phyloP scores from a whole-genome alignment of 1,140 invertebrate species.

The Scaptomyza montana region DNA sequence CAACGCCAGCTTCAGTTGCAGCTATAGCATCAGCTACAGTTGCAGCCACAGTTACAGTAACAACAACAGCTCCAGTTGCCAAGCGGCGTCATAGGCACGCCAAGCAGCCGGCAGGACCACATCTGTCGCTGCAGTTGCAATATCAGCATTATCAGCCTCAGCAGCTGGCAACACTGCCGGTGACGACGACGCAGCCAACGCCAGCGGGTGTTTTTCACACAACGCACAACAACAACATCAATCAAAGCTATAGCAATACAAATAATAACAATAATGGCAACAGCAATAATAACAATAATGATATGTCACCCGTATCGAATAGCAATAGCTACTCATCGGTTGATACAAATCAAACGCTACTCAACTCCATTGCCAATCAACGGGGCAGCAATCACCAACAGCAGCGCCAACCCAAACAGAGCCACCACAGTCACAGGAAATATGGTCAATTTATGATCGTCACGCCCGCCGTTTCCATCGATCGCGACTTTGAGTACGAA shows the following conservation, averaged over 20 bases:
- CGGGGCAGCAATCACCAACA: conserved; percentile 43
- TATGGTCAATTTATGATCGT: conserved; percentile 84
- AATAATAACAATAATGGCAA: conserved; percentile 34
- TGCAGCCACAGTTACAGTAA: conserved; percentile 34
- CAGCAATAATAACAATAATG: conserved; percentile 66
- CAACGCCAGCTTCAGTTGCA: conserved; percentile 37
- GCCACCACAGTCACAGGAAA: conserved; percentile 62
- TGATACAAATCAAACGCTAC: conserved; percentile 80
- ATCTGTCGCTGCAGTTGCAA: conserved; percentile 53
- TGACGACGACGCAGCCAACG: conserved; percentile 76
- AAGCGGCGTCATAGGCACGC: conserved; percentile 60
- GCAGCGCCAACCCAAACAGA: conserved; percentile 33
- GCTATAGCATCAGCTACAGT: conserved; percentile 5
- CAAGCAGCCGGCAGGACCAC: conserved; percentile 50
- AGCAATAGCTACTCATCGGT: conserved; percentile 79
- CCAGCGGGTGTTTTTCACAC: conserved; percentile 71
- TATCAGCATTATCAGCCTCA: conserved; percentile 59
- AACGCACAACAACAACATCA: conserved; percentile 66
- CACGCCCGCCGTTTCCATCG: conserved; percentile 82
- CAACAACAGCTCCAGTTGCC: conserved; percentile 75
- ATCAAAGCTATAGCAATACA: conserved; percentile 50
- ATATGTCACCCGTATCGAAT: conserved; percentile 75
- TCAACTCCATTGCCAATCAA: conserved; percentile 73
- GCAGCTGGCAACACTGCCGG: conserved; percentile 38
- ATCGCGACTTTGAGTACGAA: conserved; percentile 78